Evolutionary conservation across 2,888 invertebrate species (phyloP), one percentile per base, ranked within the genome.

Genomic region (Tenthredo scrophulariae): DNA sequence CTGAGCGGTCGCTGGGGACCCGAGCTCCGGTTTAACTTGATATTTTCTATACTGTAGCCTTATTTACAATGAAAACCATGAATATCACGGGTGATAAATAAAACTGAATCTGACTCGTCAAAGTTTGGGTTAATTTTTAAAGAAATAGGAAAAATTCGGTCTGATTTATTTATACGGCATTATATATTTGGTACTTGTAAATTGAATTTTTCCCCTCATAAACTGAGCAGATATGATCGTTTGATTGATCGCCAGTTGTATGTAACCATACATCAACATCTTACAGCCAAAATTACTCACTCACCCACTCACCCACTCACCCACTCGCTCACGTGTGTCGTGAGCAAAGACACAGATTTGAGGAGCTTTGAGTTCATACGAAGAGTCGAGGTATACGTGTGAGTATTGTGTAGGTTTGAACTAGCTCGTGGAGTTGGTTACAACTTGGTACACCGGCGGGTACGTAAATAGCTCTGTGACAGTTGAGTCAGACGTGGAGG

Each of bases 381-480:
- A 33, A 54, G 50, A 50, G 43, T 40, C 13, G 18, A 72, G 37
- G 40, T 37, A 37, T 37, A n/a, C 15, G 46, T 43, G 74, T 74
- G 40, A 26, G 74, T 33, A 77, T 77, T 77, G 77, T 54, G 29
- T 77, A 29, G 54, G 40, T 33, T 50, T 29, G 54, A 77, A 33
- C 43, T 74, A 29, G 50, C 77, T 54, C 46, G 77, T 50, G 50
- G 40, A 54, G 77, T 54, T 77, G 77, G 77, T 77, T 77, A 18
- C 29, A 77, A 80, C 37, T 62, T 58, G 80, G 80, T 62, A 62
- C 58, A 37, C 40, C 62, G 40, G 29, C 33, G 40, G 62, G 80
- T 80, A 80, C 80, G 80, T 62, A 80, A 80, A 80, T 80, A 80
- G 80, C 80, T n/a, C 50, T 26, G 80, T 80, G 80, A 80, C 80